Percentiles rank a stretch among this genome's conserved stretches.
Evolutionary conservation across 1,140 invertebrate species (phyloP).

Genomic region (Trialeurodes vaporariorum): DNA sequence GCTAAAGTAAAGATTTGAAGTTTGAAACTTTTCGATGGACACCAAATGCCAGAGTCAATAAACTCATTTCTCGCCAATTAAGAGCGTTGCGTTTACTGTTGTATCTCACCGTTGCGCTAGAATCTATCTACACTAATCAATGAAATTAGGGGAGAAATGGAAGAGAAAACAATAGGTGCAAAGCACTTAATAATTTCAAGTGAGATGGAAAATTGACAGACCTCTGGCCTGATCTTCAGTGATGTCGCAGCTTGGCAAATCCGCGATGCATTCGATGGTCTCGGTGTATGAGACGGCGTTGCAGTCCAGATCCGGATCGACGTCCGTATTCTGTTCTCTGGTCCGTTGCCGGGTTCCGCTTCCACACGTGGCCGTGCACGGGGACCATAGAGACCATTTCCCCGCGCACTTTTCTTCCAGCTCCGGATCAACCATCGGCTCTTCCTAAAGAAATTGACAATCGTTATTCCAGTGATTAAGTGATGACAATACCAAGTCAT

Average conservation of each 20-base stretch:
- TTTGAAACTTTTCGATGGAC: too few relatives aligned
- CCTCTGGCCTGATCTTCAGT: not conserved
- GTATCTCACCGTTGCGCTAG: too few relatives aligned
- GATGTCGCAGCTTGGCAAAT: constrained; percentile 1
- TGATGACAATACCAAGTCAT: too few relatives aligned
- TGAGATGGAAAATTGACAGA: not conserved
- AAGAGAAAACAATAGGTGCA: too few relatives aligned
- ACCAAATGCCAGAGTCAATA: too few relatives aligned
- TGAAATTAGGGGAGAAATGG: too few relatives aligned
- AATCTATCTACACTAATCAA: too few relatives aligned
- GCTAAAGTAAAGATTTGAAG: too few relatives aligned
- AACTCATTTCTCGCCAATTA: too few relatives aligned
- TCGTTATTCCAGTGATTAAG: constrained; percentile 5
- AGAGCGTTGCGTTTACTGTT: too few relatives aligned
- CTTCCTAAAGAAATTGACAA: constrained; percentile 9
- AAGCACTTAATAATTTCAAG: not conserved
- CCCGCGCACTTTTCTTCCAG: constrained; percentile 2
- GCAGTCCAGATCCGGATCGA: not conserved
- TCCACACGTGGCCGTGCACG: constrained; percentile 73
- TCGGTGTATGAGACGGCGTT: constrained; percentile 2
- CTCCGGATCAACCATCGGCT: constrained; percentile 13
- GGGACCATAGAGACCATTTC: constrained; percentile 65
- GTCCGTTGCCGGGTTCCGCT: constrained; percentile 60
- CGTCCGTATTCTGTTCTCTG: not conserved
- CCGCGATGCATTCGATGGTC: constrained; percentile 9